Evolutionary conservation across 2,797 vertebrate genomes (phyloP), one percentile per base, ranked within the genome.

Genomic region (Pseudotriccus pelzelni): DNA sequence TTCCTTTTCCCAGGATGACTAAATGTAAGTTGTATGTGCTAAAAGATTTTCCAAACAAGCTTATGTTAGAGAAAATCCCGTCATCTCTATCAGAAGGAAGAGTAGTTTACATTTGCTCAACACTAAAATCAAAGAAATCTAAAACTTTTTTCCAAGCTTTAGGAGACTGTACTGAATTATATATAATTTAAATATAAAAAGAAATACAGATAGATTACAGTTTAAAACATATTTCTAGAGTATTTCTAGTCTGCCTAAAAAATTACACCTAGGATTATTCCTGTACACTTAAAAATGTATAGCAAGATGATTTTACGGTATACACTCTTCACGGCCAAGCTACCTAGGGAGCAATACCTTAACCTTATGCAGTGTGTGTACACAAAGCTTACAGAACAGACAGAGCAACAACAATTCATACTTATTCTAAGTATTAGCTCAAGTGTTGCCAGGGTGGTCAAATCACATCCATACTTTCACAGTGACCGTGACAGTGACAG

Each of bases 401-500:
- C 11, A 46, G 39, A 58, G 55, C 34, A 73, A 23, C 0, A 83
- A 9, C 12, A 89, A 47, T 36, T 68, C 55, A 78, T 12, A 17
- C 19, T 60, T 60, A 47, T 49, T 1, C 15, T 36, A 43, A 30
- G 3, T 4, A 58, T 49, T 28, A 80, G 32, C 8, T 85, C 25
- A 66, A 39, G 22, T 41, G 55, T 43, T 64, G 20, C 14, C 10
- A 3, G 60, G n/a, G 12, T 58, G 39, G 9, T 86, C 20, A 75
- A 64, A 72, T 28, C 2, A 1, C 67, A 76, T 22, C 52, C 60
- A 25, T 30, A 74, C 18, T 72, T 88, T 56, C 74, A 49, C 6
- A 84, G 59, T 16, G 81, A 90, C 77, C 55, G 19, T 2, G n/a
- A 79, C 84, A 95, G 81, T 82, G 86, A 95, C 83, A 94, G 67